These are phyloP conservation scores for Percina caprodes DNA, from an alignment of 2,113 vertebrate genomes.

Conservation along the genomic window DNA sequence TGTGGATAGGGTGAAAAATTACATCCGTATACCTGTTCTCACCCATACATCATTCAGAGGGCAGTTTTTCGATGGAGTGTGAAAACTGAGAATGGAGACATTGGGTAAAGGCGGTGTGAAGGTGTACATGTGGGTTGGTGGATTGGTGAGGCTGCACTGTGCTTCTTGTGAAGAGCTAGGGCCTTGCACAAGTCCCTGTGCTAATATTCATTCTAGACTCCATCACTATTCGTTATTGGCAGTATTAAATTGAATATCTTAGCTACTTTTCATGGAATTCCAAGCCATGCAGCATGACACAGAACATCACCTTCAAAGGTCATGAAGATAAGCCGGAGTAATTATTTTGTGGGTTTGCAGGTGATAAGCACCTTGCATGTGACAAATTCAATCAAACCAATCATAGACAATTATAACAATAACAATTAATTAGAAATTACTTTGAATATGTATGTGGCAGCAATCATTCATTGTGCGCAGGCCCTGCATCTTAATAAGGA, in stretches of 20 bases:
- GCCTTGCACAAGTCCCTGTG: background rate
- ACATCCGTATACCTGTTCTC: conserved; percentile 59
- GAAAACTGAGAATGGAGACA: conserved; percentile 69
- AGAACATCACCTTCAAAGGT: conserved; percentile 61
- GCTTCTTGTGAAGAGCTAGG: background rate
- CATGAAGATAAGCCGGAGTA: conserved; percentile 61
- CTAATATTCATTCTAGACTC: conserved; percentile 25
- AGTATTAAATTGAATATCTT: conserved; percentile 30
- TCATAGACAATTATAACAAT: conserved; percentile 35
- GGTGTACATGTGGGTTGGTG: conserved; percentile 9
- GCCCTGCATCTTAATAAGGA: conserved; percentile 33
- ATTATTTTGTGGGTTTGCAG: conserved; percentile 57
- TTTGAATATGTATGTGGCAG: conserved; percentile 33
- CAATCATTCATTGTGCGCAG: conserved; percentile 27
- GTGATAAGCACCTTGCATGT: conserved; percentile 60
- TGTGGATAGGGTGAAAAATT: conserved; percentile 73
- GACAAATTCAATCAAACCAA: conserved; percentile 62
- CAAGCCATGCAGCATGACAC: background rate
- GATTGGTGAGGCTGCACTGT: background rate
- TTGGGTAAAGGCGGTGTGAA: conserved; percentile 34
- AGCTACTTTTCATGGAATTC: conserved; percentile 24
- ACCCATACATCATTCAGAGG: conserved; percentile 78
- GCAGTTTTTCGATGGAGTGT: conserved; percentile 53
- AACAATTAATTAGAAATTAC: conserved; percentile 51
- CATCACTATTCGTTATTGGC: conserved; percentile 44